phyloP scores from a whole-genome alignment of 2,888 invertebrate species.

The Mimas tiliae region DNA sequence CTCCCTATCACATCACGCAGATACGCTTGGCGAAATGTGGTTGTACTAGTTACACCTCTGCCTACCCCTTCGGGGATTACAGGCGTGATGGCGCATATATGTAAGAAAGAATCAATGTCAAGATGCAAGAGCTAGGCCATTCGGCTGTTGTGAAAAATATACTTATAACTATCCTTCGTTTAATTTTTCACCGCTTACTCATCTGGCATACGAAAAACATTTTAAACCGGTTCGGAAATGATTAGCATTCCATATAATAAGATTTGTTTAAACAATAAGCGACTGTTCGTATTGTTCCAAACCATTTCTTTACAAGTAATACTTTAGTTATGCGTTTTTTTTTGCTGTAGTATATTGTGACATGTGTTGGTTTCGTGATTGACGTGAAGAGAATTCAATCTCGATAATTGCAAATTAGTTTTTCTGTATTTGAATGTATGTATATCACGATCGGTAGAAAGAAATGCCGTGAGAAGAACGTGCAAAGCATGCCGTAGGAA shows the following conservation, averaged over 20 bases:
- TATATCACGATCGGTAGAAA: slow-evolving; percentile 15
- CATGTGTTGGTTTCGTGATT: slow-evolving; percentile 10
- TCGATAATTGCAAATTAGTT: slow-evolving; percentile 15
- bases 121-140: neutral
- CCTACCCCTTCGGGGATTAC: too few species aligned
- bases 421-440: slow-evolving; percentile 4
- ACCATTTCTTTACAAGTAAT: neutral
- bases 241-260: neutral
- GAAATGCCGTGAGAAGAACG: slow-evolving; percentile 23
- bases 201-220: slow-evolving; percentile 1
- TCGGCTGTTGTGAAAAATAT: neutral
- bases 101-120: too few species aligned
- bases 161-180: too few species aligned
- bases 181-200: neutral
- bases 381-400: slow-evolving; percentile 19
- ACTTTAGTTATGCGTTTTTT: neutral
- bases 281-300: neutral
- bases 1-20: too few species aligned
- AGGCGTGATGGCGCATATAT: too few species aligned
- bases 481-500: neutral
- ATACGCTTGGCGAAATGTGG: too few species aligned
- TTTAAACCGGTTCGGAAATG: slow-evolving; percentile 15
- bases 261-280: neutral
- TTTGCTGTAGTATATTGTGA: neutral
- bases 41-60: too few species aligned